Percentiles rank a stretch among this genome's conserved stretches.
Conservation (phyloP, 2,113 vertebrate genomes). For the Leptodactylus fuscus region DNA sequence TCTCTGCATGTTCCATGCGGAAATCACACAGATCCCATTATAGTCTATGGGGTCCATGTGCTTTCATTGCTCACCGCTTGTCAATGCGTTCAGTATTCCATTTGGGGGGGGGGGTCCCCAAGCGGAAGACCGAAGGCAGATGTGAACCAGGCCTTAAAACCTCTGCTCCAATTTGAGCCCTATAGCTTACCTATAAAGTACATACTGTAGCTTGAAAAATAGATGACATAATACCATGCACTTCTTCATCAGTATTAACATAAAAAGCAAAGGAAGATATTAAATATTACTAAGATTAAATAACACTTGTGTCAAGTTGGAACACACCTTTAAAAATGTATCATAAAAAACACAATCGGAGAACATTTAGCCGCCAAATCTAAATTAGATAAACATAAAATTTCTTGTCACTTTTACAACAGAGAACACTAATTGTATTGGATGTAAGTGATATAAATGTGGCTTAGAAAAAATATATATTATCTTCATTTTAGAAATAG, state of each 20-base stretch:
- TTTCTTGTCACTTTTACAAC: conserved; percentile 52
- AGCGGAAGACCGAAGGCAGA: too few species aligned
- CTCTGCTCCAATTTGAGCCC: too few species aligned
- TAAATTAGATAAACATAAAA: conserved; percentile 46
- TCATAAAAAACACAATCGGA: conserved; percentile 24
- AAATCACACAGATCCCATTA: too few species aligned
- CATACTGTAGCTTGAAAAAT: neutral
- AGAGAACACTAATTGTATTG: conserved; percentile 59
- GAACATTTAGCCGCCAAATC: conserved; percentile 25
- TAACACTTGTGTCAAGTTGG: neutral
- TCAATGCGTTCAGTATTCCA: too few species aligned
- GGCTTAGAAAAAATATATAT: conserved; percentile 83
- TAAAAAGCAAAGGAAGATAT: neutral
- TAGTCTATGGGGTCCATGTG: too few species aligned
- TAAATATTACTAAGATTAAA: neutral
- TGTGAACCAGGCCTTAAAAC: too few species aligned
- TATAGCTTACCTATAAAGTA: neutral
- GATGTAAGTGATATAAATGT: conserved; percentile 80
- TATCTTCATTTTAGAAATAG: conserved; percentile 78
- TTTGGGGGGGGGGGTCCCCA: too few species aligned
- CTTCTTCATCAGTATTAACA: too few species aligned
- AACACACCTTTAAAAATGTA: conserved; percentile 48
- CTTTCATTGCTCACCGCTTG: too few species aligned
- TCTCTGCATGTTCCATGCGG: too few species aligned
- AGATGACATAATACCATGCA: too few species aligned